These are phyloP conservation scores for Sphinx pinastri DNA, from an alignment of 2,888 invertebrate species.

Conservation along the genomic window DNA sequence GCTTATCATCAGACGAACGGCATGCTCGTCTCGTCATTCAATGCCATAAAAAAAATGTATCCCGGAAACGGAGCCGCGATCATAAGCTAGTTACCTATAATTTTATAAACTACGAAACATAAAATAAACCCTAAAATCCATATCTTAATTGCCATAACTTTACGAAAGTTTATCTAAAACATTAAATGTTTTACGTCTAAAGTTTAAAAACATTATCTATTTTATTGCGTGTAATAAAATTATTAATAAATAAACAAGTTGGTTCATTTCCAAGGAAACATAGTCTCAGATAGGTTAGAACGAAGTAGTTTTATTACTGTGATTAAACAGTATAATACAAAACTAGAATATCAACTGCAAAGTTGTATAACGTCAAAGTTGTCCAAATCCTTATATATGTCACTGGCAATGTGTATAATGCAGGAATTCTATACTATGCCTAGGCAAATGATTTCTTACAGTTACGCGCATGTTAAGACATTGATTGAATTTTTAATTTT, in stretches of 20 bases:
- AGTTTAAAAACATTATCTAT: not conserved
- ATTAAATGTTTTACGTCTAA: not conserved
- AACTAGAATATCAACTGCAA: not conserved
- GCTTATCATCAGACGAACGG: too few relatives aligned
- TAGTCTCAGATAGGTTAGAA: not conserved
- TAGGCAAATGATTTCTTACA: too few relatives aligned
- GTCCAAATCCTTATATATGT: not conserved
- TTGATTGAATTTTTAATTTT: too few relatives aligned
- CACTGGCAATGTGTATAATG: not conserved
- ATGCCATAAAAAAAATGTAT: too few relatives aligned
- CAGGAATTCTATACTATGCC: too few relatives aligned
- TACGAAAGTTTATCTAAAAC: not conserved
- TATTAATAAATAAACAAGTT: not conserved
- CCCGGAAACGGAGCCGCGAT: too few relatives aligned
- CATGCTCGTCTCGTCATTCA: too few relatives aligned
- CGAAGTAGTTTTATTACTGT: constrained; percentile 8
- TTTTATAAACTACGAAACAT: not conserved
- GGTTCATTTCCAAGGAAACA: not conserved
- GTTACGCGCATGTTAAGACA: too few relatives aligned
- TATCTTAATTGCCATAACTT: not conserved
- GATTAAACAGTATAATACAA: constrained; percentile 8
- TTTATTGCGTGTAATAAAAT: not conserved
- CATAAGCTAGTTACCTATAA: too few relatives aligned
- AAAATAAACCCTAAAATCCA: not conserved
- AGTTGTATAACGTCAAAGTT: not conserved